Base-by-base conservation (phyloP, 2,888 invertebrate species). In the Drosophila kanekoi region DNA sequence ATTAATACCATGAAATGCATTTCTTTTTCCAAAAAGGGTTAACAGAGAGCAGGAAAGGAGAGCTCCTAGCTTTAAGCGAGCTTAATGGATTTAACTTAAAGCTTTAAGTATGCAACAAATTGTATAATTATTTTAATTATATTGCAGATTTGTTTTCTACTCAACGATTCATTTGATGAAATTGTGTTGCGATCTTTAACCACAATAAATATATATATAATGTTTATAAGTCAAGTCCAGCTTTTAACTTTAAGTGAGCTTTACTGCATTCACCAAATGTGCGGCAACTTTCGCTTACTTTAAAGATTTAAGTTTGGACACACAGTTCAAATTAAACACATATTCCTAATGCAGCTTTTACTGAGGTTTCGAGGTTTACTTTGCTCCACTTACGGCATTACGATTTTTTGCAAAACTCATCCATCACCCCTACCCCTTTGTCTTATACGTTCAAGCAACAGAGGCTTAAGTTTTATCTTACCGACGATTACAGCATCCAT, bases 401-500 rank as follows among this genome's bases (percentile, higher is more conserved):
- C 9, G 9, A 38, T 38, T 8, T 38, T 38, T 8, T 14, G 9
- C 14, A 5, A 48, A 47, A 54, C 43, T 62, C 72, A 65, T 72
- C 47, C 43, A 72, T 77, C 67, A 66, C 32, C 35, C 32, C 14
- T 38, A 48, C 51, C 54, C 63, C 16, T 23, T 51, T 52, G 41
- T 28, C 37, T 60, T 18, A 28, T 11, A 20, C 49, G 33, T 43
- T 57, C n/a, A 43, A 18, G 33, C 9, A 20, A 8, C 23, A 41
- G 56, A 44, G 40, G 44, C 49, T 61, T 67, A 49, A 41, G 59
- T 53, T 33, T 63, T 60, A 63, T 80, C 58, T 53, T 18, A 44
- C 6, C 52, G 43, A 67, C 38, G 56, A 67, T 83, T 61, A 54
- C 47, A 59, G 63, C 41, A 53, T 41, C 45, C 61, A 62, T 82